Conservation (phyloP, 35 echinoderm and acorn worm species). For the Strongylocentrotus purpuratus region DNA sequence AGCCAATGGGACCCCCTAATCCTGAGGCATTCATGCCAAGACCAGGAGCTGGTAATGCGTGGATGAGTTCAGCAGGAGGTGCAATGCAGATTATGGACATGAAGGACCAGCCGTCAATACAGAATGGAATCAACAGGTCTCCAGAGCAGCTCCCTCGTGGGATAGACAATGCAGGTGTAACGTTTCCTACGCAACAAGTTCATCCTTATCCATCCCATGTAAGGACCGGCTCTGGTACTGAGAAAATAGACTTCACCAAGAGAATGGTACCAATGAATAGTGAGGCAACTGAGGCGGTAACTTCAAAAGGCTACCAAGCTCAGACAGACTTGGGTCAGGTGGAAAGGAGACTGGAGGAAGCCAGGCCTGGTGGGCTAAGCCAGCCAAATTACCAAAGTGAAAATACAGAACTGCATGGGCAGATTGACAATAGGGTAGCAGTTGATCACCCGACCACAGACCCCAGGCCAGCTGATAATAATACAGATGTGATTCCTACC, state of each 20-base stretch:
- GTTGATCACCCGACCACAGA: not conserved
- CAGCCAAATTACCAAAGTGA: not conserved
- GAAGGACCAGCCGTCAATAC: not conserved
- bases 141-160: constrained; percentile 16
- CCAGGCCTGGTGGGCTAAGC: constrained; percentile 43
- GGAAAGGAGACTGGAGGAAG: constrained; percentile 48
- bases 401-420: constrained; percentile 9
- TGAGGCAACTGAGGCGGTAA: not conserved
- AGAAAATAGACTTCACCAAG: constrained; percentile 31
- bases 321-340: constrained; percentile 24
- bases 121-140: constrained; percentile 33
- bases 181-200: not conserved
- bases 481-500: not conserved
- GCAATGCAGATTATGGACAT: no score
- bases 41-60: not conserved
- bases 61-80: not conserved
- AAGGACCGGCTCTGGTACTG: constrained; percentile 27
- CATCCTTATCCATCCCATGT: constrained; percentile 7
- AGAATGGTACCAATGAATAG: not conserved
- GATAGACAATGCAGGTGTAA: not conserved
- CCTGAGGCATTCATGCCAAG: not conserved
- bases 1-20: not conserved
- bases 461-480: constrained; percentile 9
- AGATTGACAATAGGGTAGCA: not conserved
- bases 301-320: constrained; percentile 27